Evolutionary conservation across 1,140 invertebrate species (phyloP), one percentile per base, ranked within the genome.

Genomic region (Brachionus rotundiformis): DNA sequence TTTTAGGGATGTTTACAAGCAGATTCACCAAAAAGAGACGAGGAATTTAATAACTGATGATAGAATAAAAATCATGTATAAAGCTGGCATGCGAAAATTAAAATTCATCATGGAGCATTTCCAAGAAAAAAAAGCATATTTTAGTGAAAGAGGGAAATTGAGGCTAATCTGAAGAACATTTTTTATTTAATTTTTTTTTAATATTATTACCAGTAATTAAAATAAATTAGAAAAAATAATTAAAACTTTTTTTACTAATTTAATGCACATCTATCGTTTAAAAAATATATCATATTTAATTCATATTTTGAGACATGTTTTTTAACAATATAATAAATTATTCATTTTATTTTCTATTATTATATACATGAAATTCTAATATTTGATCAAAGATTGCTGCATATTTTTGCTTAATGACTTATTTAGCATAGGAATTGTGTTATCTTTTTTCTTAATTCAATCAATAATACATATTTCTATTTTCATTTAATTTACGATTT

Each of bases 121-220:
- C n/a, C 54, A 59, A 54, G 54, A 31, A 6, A 36, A 59, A 54
- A 77, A 54, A 11, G 44, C 73, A 0, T 54, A 77, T 73, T 73
- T 73, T 73, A 73, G 68, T 44, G 68, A 73, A 44, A 41, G 68
- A 73, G 68, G 68, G 25, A 73, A 41, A 44, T 33, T 73, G 10
- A 47, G 68, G n/a, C 23, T 25, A 11, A n/a, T n/a, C n/a, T n/a
- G n/a, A n/a, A n/a, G n/a, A n/a, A n/a, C n/a, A n/a, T n/a, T n/a
- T n/a, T n/a, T n/a, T n/a, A n/a, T n/a, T n/a, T n/a, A n/a, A n/a
- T n/a, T n/a, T n/a, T n/a, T n/a, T n/a, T n/a, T n/a, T n/a, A n/a
- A n/a, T 23, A 61, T 61, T 23, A 36, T 36, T 36, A 39, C n/a
- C n/a, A n/a, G n/a, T n/a, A n/a, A n/a, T n/a, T n/a, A n/a, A n/a